A percentile compares a stretch with the other conserved stretches of the same genome.
These are phyloP conservation scores for Antennarius striatus DNA, from an alignment of 2,113 vertebrate genomes.

Conservation along the genomic window DNA sequence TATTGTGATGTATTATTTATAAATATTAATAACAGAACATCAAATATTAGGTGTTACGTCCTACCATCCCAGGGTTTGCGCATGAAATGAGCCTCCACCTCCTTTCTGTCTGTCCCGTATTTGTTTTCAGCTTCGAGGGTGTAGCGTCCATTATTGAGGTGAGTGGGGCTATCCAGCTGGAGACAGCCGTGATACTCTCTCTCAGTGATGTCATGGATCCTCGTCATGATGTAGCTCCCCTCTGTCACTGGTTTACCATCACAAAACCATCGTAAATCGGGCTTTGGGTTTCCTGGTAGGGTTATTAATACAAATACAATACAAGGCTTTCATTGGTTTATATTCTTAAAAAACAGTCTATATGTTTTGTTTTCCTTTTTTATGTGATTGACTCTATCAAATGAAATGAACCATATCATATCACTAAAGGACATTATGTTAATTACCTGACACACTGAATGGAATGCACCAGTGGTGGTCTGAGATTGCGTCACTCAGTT, in stretches of 20 bases:
- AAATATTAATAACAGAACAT: neutral
- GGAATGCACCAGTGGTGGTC: conserved; percentile 99
- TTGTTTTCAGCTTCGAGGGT: conserved; percentile 86
- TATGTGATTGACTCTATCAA: no score
- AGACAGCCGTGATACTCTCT: conserved; percentile 96
- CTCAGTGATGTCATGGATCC: conserved; percentile 89
- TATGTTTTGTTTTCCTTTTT: no score
- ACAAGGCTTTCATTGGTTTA: neutral
- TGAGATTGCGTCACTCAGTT: conserved; percentile 88
- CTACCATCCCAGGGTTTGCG: conserved; percentile 85
- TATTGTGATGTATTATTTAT: neutral
- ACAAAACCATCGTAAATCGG: conserved; percentile 86
- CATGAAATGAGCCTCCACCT: conserved; percentile 93
- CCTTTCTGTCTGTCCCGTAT: conserved; percentile 84
- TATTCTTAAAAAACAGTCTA: neutral
- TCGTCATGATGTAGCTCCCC: conserved; percentile 88
- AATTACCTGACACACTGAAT: conserved; percentile 87
- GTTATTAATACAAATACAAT: neutral
- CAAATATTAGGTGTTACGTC: conserved; percentile 27
- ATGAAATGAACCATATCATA: neutral
- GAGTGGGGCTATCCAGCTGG: conserved; percentile 94
- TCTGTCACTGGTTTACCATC: conserved; percentile 83
- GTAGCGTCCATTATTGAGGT: conserved; percentile 94
- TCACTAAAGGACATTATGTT: neutral
- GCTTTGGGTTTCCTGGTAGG: conserved; percentile 86